Conservation (phyloP, 2,797 vertebrate species). For the Austrolebias charrua region DNA sequence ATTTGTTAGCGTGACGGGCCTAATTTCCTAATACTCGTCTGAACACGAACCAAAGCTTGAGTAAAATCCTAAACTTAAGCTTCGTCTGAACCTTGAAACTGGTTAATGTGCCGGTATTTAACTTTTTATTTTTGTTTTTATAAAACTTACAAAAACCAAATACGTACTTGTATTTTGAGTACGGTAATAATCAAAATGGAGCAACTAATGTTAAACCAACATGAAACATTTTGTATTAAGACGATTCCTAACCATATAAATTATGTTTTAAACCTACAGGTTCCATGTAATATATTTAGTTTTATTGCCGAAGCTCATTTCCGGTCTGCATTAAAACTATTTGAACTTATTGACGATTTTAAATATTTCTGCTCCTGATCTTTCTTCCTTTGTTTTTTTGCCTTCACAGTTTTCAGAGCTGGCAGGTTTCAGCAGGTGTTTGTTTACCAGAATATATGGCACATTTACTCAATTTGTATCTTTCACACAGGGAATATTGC, state of each 20-base stretch:
- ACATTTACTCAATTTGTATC: background rate
- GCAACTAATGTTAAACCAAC: background rate
- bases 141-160: too few species aligned
- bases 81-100: background rate
- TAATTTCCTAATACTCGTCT: too few species aligned
- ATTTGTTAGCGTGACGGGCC: too few species aligned
- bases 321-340: too few species aligned
- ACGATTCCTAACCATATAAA: background rate
- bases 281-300: too few species aligned
- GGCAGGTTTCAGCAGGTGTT: background rate
- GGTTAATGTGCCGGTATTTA: background rate
- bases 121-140: too few species aligned
- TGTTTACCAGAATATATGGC: background rate
- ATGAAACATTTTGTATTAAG: background rate
- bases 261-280: too few species aligned
- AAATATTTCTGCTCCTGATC: background rate
- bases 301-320: too few species aligned
- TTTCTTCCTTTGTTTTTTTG: background rate
- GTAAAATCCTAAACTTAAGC: background rate
- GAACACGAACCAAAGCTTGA: too few species aligned
- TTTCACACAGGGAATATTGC: slow-evolving; percentile 86
- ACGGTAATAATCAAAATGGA: too few species aligned
- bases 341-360: too few species aligned
- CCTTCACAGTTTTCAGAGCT: background rate
- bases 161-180: too few species aligned